Evolutionary conservation across 2,888 invertebrate genomes (phyloP).

Genomic region (Pyrrhia umbra): DNA sequence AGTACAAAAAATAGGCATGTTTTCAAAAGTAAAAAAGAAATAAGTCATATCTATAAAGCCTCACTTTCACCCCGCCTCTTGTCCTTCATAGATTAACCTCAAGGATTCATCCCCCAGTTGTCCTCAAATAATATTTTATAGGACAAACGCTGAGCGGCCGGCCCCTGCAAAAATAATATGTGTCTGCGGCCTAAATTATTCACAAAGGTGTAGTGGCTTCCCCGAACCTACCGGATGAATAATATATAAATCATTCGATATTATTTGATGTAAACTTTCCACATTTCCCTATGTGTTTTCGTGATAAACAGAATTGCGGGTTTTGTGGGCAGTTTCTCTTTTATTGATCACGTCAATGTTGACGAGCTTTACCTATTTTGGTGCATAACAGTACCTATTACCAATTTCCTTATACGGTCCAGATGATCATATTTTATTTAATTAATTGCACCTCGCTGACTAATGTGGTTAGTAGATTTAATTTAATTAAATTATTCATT

Average conservation of each 20-base stretch:
- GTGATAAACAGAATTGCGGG: constrained; percentile 62
- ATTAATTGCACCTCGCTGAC: too few relatives aligned
- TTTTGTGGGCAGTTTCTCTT: neutral
- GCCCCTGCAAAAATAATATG: constrained; percentile 86
- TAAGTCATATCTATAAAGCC: constrained; percentile 40
- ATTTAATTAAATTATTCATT: too few relatives aligned
- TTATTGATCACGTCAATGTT: neutral
- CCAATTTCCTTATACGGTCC: too few relatives aligned
- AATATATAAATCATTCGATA: constrained; percentile 86
- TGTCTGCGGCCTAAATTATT: constrained; percentile 85
- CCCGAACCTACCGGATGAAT: constrained; percentile 81
- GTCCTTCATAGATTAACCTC: constrained; percentile 59
- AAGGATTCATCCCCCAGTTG: constrained; percentile 67
- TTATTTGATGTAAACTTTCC: constrained; percentile 76
- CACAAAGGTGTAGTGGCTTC: constrained; percentile 84
- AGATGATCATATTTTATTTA: too few relatives aligned
- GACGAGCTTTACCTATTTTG: neutral
- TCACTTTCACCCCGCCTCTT: constrained; percentile 50
- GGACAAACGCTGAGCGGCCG: constrained; percentile 76
- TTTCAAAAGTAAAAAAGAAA: constrained; percentile 8
- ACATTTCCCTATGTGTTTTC: constrained; percentile 62
- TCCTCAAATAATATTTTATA: constrained; percentile 82
- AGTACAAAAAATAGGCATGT: neutral
- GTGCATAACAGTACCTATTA: neutral
- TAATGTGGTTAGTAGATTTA: too few relatives aligned